A percentile compares a stretch with the other conserved stretches of the same genome.
phyloP scores from a whole-genome alignment of 2,888 invertebrate species.

The Habroteleia sp. region DNA sequence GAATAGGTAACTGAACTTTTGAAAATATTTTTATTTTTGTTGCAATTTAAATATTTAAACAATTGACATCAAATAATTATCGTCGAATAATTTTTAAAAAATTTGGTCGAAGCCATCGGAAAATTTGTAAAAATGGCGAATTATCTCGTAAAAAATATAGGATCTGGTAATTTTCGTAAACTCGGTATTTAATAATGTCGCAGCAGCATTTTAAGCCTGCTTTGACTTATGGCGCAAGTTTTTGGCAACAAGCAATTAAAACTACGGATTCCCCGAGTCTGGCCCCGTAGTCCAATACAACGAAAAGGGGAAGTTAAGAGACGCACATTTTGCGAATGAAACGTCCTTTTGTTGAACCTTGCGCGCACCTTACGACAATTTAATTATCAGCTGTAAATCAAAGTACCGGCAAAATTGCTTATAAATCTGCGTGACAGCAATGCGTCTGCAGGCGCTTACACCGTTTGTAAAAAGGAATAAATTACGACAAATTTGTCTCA shows the following conservation, averaged over 20 bases:
- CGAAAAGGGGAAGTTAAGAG: constrained; percentile 40
- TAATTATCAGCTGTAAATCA: constrained; percentile 79
- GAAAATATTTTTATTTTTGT: too few relatives aligned
- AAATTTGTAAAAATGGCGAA: too few relatives aligned
- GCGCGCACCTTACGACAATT: constrained; percentile 72
- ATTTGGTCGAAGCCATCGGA: too few relatives aligned
- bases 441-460: constrained; percentile 29
- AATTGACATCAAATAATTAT: too few relatives aligned
- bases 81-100: too few relatives aligned
- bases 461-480: constrained; percentile 13
- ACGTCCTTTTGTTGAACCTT: constrained; percentile 56
- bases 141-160: constrained; percentile 45
- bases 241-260: constrained; percentile 70
- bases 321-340: constrained; percentile 57
- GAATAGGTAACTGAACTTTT: too few relatives aligned
- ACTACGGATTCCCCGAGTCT: constrained; percentile 66
- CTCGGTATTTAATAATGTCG: constrained; percentile 62
- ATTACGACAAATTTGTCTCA: constrained; percentile 13
- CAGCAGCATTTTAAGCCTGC: constrained; percentile 48
- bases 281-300: constrained; percentile 54
- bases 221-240: constrained; percentile 77
- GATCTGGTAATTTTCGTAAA: constrained; percentile 22
- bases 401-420: constrained; percentile 65
- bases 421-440: constrained; percentile 74
- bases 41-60: too few relatives aligned